Evolutionary conservation across 2,888 invertebrate species (phyloP).

Genomic region (Erebia aethiops): DNA sequence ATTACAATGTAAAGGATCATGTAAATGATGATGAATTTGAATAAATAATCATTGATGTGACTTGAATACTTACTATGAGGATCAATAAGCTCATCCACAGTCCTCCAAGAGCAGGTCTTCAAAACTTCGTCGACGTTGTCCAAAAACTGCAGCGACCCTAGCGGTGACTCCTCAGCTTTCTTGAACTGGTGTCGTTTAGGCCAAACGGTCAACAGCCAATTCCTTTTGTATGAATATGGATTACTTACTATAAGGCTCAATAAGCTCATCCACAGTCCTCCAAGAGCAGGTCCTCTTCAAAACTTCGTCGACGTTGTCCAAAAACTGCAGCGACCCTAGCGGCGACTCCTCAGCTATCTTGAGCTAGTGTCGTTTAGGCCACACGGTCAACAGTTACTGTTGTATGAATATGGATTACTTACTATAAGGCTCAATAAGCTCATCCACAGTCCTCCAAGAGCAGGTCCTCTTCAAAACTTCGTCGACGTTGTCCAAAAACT

Average conservation of each 20-base stretch:
- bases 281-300: slow-evolving; percentile 80
- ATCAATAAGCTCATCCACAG: slow-evolving; percentile 72
- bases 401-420: slow-evolving; percentile 52
- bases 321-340: slow-evolving; percentile 85
- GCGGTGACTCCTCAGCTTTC: slow-evolving; percentile 81
- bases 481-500: slow-evolving; percentile 84
- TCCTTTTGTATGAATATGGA: no score
- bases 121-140: slow-evolving; percentile 80
- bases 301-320: slow-evolving; percentile 80
- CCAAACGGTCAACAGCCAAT: slow-evolving; percentile 90
- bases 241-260: slow-evolving; percentile 81
- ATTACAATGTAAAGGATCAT: no score
- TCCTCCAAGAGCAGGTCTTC: slow-evolving; percentile 74
- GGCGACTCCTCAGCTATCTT: slow-evolving; percentile 80
- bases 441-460: slow-evolving; percentile 67
- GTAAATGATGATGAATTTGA: no score
- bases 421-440: slow-evolving; percentile 81
- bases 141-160: slow-evolving; percentile 86
- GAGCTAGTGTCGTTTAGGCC: slow-evolving; percentile 72
- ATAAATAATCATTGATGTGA: no score
- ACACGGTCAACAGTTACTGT: slow-evolving; percentile 89
- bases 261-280: slow-evolving; percentile 71
- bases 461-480: slow-evolving; percentile 82
- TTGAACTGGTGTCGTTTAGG: slow-evolving; percentile 56
- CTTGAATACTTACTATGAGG: slow-evolving; percentile 82